Evolutionary conservation across 2,113 vertebrate genomes (phyloP).

Genomic region (Indicator indicator): DNA sequence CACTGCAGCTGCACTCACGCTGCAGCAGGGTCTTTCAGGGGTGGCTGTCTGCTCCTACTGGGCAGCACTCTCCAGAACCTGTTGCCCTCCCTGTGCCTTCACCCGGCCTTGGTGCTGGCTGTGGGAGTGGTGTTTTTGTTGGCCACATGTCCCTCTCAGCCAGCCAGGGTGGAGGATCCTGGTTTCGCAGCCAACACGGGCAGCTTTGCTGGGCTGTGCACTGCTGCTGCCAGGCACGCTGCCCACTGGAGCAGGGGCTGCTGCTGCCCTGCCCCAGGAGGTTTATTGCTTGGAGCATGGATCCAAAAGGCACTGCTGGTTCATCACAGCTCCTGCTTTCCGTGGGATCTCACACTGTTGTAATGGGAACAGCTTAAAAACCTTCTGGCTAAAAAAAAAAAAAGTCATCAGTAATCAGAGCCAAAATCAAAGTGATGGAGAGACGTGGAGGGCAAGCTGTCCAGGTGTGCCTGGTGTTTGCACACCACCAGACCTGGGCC

Average conservation of each 20-base stretch:
- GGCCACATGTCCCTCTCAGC: not conserved
- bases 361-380: not conserved
- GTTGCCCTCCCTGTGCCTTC: not conserved
- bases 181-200: not conserved
- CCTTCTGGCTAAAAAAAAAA: not conserved
- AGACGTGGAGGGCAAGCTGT: not conserved
- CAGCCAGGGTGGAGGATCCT: not conserved
- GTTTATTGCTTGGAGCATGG: not conserved
- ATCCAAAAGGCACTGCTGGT: not conserved
- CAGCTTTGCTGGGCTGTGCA: rapidly evolving
- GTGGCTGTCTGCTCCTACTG: not conserved
- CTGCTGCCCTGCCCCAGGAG: not conserved
- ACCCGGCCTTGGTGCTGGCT: not conserved
- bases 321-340: not conserved
- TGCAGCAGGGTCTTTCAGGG: not conserved
- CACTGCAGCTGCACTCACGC: not conserved
- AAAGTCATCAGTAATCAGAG: not conserved
- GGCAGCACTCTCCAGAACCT: not conserved
- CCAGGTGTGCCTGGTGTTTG: not conserved
- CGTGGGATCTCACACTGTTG: not conserved
- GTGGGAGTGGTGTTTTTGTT: not conserved
- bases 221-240: not conserved
- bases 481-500: not conserved
- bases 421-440: not conserved
- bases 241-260: not conserved